phyloP scores from a whole-genome alignment of 37 sponge, comb jelly and placozoan species.

The Bolinopsis microptera region DNA sequence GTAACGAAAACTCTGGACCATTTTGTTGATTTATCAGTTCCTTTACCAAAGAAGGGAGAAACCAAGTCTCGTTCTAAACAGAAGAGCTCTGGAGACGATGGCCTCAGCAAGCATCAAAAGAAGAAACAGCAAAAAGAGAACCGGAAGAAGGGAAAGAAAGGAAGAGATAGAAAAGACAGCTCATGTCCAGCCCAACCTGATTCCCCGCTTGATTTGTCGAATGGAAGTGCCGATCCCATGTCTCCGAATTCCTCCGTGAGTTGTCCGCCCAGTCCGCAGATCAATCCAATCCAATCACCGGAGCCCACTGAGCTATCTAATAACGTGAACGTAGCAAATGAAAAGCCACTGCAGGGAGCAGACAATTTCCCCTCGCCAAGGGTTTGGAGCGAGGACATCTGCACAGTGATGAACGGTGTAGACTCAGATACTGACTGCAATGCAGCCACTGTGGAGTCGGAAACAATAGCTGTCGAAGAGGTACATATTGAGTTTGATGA shows the following conservation, averaged over 20 bases:
- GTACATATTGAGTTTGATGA: not conserved
- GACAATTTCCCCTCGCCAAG: no score
- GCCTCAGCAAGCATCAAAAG: conserved; percentile 56
- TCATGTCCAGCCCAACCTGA: not conserved
- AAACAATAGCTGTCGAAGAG: not conserved
- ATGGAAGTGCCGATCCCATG: not conserved
- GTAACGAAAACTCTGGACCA: conserved; percentile 34
- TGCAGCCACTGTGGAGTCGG: not conserved
- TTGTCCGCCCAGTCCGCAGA: no score
- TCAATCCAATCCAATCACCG: not conserved
- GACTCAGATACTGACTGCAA: not conserved
- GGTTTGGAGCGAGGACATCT: not conserved
- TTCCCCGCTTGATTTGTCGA: not conserved
- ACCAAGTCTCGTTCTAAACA: not conserved
- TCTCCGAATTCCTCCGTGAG: not conserved
- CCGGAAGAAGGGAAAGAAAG: conserved; percentile 55
- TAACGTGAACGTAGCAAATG: not conserved
- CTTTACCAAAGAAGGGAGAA: conserved; percentile 35
- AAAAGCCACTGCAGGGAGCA: not conserved
- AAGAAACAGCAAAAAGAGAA: conserved; percentile 58
- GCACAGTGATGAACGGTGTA: not conserved
- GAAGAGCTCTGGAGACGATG: not conserved
- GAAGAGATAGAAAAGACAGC: not conserved
- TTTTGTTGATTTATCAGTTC: conserved; percentile 44
- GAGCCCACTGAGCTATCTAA: not conserved